Base-by-base conservation (phyloP, 2,113 vertebrate genomes). In the Platichthys stellatus region DNA sequence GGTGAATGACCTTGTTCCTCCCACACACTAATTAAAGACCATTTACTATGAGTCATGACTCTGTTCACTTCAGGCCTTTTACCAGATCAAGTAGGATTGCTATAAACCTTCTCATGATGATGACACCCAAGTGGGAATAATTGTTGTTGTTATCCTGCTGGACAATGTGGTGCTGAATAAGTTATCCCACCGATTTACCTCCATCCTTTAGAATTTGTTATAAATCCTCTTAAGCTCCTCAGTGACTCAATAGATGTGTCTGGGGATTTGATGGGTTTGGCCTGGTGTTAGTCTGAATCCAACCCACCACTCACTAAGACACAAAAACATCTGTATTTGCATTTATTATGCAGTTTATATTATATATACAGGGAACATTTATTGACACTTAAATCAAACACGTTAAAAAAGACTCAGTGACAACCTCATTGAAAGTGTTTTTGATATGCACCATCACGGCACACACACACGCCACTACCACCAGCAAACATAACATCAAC, bases 41-140 rank as follows among this genome's bases (percentile, higher is more conserved):
- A 62, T 15, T 72, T 79, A 82, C 15, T 26, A 62, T 89, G 78
- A 86, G 49, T 70, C 82, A 82, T 75, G 71, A 45, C 31, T 61
- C 18, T 24, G 72, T 82, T 83, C 57, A 40, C 38, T 58, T 11
- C 60, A 59, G 38, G 38, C 21, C 45, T 69, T 47, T 51, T 66
- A 63, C n/a, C 47, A 79, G 73, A 81, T 82, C 35, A 63, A 82
- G 65, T n/a, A 23, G 56, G 75, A 77, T 85, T 81, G 74, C 74
- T 60, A 72, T 64, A 70, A 81, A 53, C 54, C 38, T 49, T 65
- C n/a, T 79, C 59, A 67, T 74, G 53, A 72, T 49, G 21, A 56
- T 9, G 21, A 74, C 38, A 28, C 38, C 60, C 51, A 26, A 23
- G 61, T 18, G 40, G 3, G 40, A 73, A 61, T 49, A 66, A 54